Evolutionary conservation across 2,797 vertebrate species (phyloP), one percentile per base, ranked within the genome.

Genomic region (Myiotriccus ornatus): DNA sequence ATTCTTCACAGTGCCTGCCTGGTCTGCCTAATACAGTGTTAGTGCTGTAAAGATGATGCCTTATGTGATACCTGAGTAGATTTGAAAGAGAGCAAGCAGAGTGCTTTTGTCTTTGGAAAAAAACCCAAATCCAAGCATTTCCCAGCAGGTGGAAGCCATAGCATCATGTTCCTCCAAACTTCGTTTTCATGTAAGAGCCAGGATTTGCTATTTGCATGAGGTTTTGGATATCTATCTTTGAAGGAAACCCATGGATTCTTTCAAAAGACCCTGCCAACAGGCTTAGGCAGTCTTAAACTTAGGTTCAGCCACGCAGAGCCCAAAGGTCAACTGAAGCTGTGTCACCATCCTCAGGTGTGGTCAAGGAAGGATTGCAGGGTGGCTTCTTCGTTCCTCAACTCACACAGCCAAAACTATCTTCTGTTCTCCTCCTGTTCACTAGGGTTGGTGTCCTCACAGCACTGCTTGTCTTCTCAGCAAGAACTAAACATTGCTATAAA

Each of bases 301-400:
- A 28, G 32, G 22, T 59, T 76, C 49, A 84, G 75, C n/a, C 0
- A 1, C 24, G 52, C 18, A 11, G 6, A n/a, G 27, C 34, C 50
- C 16, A 60, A 14, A 80, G 49, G 28, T 46, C n/a, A 35, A 0
- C 41, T 35, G 20, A 35, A 46, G 10, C 35, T 7, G 0, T n/a
- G 9, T 22, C 73, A 24, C 9, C 25, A 17, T 47, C 56, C 14
- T 55, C 53, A 63, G 47, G 43, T 44, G 19, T 44, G 81, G 73
- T 34, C 64, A 21, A 4, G 32, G 69, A 53, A 56, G 67, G 53
- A 37, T 19, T 53, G 19, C 41, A 44, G 39, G 2, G 17, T 44
- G 35, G 35, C 63, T 12, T 39, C 37, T 68, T 55, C 22, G 7
- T 6, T 64, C 32, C 57, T 71, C 47, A 30, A 34, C 52, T 64